Base-by-base conservation (phyloP, 1,140 invertebrate species). In the Bombus confusus region DNA sequence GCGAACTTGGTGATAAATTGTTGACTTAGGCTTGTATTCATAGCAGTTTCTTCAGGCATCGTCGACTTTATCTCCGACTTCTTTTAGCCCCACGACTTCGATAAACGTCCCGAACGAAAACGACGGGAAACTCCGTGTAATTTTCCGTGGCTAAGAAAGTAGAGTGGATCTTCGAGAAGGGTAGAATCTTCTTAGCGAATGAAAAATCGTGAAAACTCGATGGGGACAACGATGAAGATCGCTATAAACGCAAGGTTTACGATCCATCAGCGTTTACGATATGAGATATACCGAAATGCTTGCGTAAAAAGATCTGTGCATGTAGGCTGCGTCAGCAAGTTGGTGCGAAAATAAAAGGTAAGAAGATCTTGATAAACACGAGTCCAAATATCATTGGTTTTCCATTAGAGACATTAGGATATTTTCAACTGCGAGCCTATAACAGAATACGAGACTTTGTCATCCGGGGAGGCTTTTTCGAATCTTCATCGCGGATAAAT, bases 1-100 rank as follows among this genome's bases (percentile, higher is more conserved):
- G 71, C 78, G 57, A 39, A 71, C 76, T 74, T 59, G 37, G 83
- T 86, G 89, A 89, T 91, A 90, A 91, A 91, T 91, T 83, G 87
- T 90, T 87, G 71, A 86, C 74, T 78, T 76, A 68, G 66, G 77
- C 68, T 73, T 82, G 75, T 80, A 91, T 91, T 88, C 87, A 85
- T 90, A 85, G 78, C 69, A 41, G 73, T 82, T 86, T 85, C 76
- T 86, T 59, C 64, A 52, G 39, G 78, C 59, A 59, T 37, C 78
- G 52, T 57, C 34, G 64, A 79, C 73, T 69, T 86, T 87, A 83
- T 83, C 76, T 80, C 28, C 10, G 28, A 62, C 28, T 62, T 62
- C 59, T 62, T 62, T 62, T n/a, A 62, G 12, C 28, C 3, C 59
- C 59, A 13, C 59, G 28, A 62, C 59, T 62, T 62, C 28, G 59